These are phyloP conservation scores for Dolichomitus sp. DNA, from an alignment of 2,888 invertebrate genomes.

Conservation along the genomic window DNA sequence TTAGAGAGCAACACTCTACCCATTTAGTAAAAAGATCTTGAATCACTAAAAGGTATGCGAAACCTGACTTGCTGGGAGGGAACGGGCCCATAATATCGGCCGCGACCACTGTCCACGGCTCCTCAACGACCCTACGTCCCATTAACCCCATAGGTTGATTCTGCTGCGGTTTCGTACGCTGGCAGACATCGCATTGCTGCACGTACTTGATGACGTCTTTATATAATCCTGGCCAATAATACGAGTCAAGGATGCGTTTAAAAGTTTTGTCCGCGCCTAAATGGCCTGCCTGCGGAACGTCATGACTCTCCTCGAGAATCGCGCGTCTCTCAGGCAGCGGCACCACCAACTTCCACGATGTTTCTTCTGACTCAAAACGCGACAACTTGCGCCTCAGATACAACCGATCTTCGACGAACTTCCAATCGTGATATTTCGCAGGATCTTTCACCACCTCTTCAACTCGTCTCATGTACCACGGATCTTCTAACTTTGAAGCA, in stretches of 20 bases:
- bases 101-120: conserved; percentile 65
- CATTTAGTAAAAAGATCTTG: conserved; percentile 5
- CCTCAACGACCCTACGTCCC: conserved; percentile 36
- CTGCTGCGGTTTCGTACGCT: conserved; percentile 57
- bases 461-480: conserved; percentile 39
- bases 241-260: conserved; percentile 17
- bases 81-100: conserved; percentile 24
- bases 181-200: conserved; percentile 66
- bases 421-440: conserved; percentile 53
- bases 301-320: conserved; percentile 50
- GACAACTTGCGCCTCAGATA: background rate
- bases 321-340: conserved; percentile 43
- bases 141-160: conserved; percentile 59
- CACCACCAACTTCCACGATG: conserved; percentile 68
- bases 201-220: conserved; percentile 66
- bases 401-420: background rate
- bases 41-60: background rate
- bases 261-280: conserved; percentile 67
- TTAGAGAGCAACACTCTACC: conserved; percentile 4
- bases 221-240: conserved; percentile 69
- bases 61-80: conserved; percentile 42
- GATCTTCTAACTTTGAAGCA: conserved; percentile 38
- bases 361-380: background rate
- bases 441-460: conserved; percentile 24
- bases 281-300: conserved; percentile 66